Conservation (phyloP, 2,113 vertebrate species). For the Arizona elegans region DNA sequence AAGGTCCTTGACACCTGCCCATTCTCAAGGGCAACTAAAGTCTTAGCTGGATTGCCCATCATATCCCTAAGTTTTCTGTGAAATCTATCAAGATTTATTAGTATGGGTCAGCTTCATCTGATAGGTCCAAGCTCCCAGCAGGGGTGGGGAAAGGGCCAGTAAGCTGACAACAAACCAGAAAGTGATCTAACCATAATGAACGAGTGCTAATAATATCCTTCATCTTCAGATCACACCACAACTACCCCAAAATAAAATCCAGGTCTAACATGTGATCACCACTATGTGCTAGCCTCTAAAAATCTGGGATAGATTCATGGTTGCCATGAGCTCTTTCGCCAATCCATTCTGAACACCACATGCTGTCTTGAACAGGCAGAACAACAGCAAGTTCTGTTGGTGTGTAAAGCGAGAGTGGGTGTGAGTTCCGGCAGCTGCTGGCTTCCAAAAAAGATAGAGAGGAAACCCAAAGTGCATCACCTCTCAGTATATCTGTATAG, state of each 20-base stretch:
- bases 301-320: background rate
- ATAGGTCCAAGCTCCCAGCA: background rate
- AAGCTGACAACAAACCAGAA: background rate
- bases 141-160: background rate
- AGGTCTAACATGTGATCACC: background rate
- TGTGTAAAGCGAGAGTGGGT: background rate
- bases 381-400: background rate
- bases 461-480: background rate
- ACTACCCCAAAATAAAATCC: background rate
- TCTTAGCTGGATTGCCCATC: background rate
- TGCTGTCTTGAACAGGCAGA: background rate
- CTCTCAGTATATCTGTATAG: background rate
- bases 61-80: background rate
- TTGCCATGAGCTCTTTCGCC: background rate
- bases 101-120: background rate
- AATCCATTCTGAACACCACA: background rate
- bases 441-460: background rate
- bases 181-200: background rate
- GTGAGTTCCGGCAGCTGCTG: background rate
- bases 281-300: background rate
- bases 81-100: background rate
- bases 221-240: background rate
- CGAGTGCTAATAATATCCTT: background rate
- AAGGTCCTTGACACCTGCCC: background rate
- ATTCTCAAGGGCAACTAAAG: background rate